These are phyloP conservation scores for Neoitamus cyanurus DNA, from an alignment of 2,888 invertebrate genomes.

Conservation along the genomic window DNA sequence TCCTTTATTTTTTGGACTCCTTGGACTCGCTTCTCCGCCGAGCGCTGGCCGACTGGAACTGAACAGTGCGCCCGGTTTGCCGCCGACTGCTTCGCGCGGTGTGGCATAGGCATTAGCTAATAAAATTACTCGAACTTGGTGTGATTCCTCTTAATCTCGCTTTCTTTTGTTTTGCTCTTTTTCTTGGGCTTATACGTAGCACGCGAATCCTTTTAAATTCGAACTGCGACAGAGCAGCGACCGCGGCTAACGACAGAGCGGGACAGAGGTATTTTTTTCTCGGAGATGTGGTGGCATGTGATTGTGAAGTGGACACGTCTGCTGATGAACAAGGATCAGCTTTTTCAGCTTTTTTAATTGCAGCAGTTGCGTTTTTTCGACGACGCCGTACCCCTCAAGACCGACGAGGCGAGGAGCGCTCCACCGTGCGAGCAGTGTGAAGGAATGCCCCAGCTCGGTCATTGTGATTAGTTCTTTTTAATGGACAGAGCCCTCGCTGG, in stretches of 20 bases:
- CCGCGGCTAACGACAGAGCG: background rate
- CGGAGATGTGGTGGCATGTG: conserved; percentile 34
- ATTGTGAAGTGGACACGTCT: conserved; percentile 47
- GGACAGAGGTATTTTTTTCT: background rate
- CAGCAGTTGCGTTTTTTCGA: conserved; percentile 43
- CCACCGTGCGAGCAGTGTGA: background rate
- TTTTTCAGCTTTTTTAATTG: conserved; percentile 46
- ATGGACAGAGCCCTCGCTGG: conserved; percentile 2
- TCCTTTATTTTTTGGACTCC: conserved; percentile 12
- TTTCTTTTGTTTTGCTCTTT: conserved; percentile 31
- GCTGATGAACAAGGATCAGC: conserved; percentile 47
- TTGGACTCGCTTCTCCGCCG: background rate
- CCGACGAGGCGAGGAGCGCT: background rate
- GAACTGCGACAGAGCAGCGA: background rate
- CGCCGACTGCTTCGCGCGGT: background rate
- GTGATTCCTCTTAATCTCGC: conserved; percentile 35
- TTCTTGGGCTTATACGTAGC: background rate
- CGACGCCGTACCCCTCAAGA: conserved; percentile 8
- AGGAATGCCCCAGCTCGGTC: background rate
- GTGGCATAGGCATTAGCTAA: conserved; percentile 3
- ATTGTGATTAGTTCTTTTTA: conserved; percentile 34
- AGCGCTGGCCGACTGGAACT: background rate
- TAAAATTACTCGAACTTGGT: conserved; percentile 33
- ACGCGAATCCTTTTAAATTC: conserved; percentile 41
- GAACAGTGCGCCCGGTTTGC: background rate